A percentile compares a stretch with the other conserved stretches of the same genome.
phyloP scores from a whole-genome alignment of 2,888 invertebrate species.

The Tachina fera region DNA sequence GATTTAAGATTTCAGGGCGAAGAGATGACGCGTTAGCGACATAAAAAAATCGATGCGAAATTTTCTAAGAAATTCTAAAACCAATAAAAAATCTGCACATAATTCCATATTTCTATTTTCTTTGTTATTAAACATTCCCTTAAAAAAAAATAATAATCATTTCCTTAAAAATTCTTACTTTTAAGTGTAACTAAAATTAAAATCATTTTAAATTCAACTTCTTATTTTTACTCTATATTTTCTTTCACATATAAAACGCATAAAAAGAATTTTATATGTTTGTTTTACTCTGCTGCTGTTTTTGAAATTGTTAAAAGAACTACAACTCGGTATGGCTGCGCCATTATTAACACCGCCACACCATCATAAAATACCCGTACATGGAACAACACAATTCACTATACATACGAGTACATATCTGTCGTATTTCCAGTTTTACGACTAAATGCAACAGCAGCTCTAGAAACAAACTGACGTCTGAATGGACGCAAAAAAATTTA shows the following conservation, averaged over 20 bases:
- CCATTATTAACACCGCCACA: slow-evolving; percentile 37
- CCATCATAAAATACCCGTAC: slow-evolving; percentile 31
- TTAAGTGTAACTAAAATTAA: not conserved
- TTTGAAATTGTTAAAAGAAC: not conserved
- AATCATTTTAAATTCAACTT: not conserved
- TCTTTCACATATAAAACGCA: not conserved
- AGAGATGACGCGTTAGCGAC: too few species aligned
- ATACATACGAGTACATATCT: not conserved
- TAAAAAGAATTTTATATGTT: not conserved
- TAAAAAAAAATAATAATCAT: not conserved
- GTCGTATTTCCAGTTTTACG: slow-evolving; percentile 20
- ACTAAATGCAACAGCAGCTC: slow-evolving; percentile 33
- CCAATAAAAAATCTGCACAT: too few species aligned
- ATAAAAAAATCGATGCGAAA: too few species aligned
- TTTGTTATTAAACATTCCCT: not conserved
- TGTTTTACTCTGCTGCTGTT: not conserved
- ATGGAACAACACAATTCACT: not conserved
- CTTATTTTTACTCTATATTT: not conserved
- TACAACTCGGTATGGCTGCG: slow-evolving; percentile 25
- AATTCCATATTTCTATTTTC: not conserved
- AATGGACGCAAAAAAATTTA: slow-evolving; percentile 22
- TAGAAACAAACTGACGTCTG: slow-evolving; percentile 10
- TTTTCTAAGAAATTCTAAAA: too few species aligned
- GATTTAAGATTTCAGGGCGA: too few species aligned
- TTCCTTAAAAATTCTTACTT: not conserved